Base-by-base conservation (phyloP, 2,113 vertebrate genomes). In the Psilopogon haemacephalus region DNA sequence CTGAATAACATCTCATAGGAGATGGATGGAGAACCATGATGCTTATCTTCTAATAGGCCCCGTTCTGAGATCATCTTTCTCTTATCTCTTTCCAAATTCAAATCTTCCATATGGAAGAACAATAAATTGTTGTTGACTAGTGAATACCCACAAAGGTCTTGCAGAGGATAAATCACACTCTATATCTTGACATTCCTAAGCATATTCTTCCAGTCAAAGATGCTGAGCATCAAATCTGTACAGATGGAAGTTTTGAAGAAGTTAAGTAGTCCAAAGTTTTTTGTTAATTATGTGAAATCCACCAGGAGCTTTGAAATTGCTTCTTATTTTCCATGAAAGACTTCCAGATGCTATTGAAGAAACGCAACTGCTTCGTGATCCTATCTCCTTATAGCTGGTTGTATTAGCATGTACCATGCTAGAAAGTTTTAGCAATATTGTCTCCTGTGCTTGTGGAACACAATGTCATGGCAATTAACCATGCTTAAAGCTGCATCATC, bases 111-210 rank as follows among this genome's bases (percentile, higher is more conserved):
- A 89, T 94, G 85, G 64, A 28, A 89, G 28, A 44, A 88, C 35
- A 95, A 88, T 93, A 95, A 96, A 96, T 95, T 93, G 59, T 56
- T 95, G 88, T 79, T 83, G 90, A 95, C 38, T 85, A 70, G 65
- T 59, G 82, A 94, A 95, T 92, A 74, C n/a, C 52, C 44, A 60
- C 30, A 46, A 40, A 75, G 42, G 6, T 69, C 72, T 85, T 92
- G 42, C 68, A 74, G 60, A 83, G 32, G 7, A 89, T 95, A 95
- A 96, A 96, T 94, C 92, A 95, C 15, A 76, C 46, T 5, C 32
- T 35, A 63, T 64, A 54, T 93, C 63, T 73, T 89, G 92, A 95
- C 84, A 92, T 90, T 92, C 72, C 71, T 60, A 76, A 82, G 33
- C 40, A 8, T 65, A 59, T 76, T 76, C 40, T 13, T 59, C 27